phyloP scores from a whole-genome alignment of 1,140 invertebrate genomes.

The Phymastichus coffea region DNA sequence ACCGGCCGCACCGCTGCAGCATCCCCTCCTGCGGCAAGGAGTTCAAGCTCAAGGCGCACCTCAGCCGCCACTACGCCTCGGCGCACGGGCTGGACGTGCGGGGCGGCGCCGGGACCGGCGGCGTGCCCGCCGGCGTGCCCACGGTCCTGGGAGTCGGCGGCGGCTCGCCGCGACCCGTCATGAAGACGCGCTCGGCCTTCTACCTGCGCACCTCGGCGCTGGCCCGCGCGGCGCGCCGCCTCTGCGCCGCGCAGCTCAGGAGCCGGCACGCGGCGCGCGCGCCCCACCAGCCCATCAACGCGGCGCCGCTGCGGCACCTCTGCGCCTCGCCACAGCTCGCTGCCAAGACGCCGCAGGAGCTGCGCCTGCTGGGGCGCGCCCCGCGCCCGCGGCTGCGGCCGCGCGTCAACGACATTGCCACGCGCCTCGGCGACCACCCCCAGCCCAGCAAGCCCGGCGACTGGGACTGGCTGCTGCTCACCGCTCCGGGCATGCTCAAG shows the following conservation, averaged over 20 bases:
- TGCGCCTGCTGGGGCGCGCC: constrained; percentile 74
- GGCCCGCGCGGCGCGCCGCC: constrained; percentile 80
- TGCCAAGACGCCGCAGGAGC: constrained; percentile 72
- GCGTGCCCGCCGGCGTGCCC: constrained; percentile 49
- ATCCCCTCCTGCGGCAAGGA: constrained; percentile 90
- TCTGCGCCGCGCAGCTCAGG: constrained; percentile 81
- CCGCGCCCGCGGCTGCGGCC: constrained; percentile 78
- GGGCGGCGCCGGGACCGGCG: constrained; percentile 43
- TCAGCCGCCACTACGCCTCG: constrained; percentile 88
- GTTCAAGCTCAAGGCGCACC: constrained; percentile 89
- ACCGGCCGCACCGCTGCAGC: constrained; percentile 83
- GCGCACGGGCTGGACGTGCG: constrained; percentile 77
- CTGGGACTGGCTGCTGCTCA: constrained; percentile 81
- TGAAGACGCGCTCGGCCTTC: constrained; percentile 96
- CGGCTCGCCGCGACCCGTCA: constrained; percentile 85
- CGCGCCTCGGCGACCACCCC: constrained; percentile 66
- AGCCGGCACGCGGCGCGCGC: constrained; percentile 83
- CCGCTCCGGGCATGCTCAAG: constrained; percentile 76
- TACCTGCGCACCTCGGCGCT: constrained; percentile 88
- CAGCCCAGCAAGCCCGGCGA: constrained; percentile 60
- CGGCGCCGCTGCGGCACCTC: constrained; percentile 57
- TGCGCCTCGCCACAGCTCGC: constrained; percentile 77
- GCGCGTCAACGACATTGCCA: constrained; percentile 75
- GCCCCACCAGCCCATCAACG: constrained; percentile 73
- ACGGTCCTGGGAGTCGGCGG: constrained; percentile 40